Evolutionary conservation across 2,113 vertebrate species (phyloP).

Genomic region (Caretta caretta): DNA sequence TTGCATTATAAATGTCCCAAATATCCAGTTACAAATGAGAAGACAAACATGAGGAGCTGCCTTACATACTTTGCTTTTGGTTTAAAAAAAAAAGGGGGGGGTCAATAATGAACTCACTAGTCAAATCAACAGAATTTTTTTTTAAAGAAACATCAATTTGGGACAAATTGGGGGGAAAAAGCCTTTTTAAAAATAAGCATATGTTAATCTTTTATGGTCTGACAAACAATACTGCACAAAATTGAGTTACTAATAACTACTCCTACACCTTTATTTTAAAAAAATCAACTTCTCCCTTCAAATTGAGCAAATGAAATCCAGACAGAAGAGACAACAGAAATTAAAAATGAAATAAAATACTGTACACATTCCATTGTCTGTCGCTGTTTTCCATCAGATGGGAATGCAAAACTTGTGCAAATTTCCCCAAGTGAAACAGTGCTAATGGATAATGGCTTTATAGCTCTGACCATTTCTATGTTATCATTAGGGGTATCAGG

Average conservation of each 20-base stretch:
- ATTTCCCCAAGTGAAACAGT: background rate
- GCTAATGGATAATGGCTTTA: background rate
- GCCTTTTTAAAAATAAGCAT: background rate
- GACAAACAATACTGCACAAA: background rate
- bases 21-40: background rate
- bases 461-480: background rate
- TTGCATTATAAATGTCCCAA: background rate
- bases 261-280: background rate
- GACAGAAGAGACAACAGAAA: background rate
- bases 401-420: background rate
- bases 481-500: background rate
- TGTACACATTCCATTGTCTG: rapidly evolving
- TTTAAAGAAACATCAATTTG: background rate
- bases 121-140: rapidly evolving
- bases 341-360: background rate
- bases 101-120: background rate
- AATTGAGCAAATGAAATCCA: background rate
- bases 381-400: background rate
- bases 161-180: background rate
- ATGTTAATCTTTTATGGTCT: background rate
- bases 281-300: background rate
- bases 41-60: background rate
- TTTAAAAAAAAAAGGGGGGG: background rate
- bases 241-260: background rate
- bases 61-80: background rate